Conservation (phyloP, 2,113 vertebrate genomes). For the Micronycteris hirsuta region DNA sequence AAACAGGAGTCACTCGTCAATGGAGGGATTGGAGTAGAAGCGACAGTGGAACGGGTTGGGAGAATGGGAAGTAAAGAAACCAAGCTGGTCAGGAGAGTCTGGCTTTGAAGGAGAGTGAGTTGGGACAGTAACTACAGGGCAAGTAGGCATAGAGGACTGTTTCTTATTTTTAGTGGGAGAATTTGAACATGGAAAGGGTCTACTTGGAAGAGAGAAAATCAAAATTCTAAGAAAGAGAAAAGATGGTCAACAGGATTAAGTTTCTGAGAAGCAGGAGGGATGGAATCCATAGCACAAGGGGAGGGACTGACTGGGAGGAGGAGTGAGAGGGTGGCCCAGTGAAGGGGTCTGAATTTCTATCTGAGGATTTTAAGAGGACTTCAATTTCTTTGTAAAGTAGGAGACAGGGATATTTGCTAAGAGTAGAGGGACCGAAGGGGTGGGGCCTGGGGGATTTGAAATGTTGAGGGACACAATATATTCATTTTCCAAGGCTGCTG, state of each 20-base stretch:
- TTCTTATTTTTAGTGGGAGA: background rate
- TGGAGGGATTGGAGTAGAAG: background rate
- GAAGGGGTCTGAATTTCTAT: background rate
- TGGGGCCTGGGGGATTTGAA: background rate
- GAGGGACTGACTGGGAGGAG: background rate
- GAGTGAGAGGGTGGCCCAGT: rapidly evolving
- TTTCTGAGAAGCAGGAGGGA: background rate
- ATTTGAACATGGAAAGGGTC: background rate
- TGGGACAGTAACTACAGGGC: background rate
- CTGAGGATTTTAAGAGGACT: background rate
- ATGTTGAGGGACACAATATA: background rate
- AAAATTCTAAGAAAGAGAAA: background rate
- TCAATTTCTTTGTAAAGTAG: background rate
- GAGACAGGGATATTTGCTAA: background rate
- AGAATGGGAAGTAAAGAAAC: background rate
- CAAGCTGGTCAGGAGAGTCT: background rate
- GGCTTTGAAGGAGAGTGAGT: background rate
- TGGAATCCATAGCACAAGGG: background rate
- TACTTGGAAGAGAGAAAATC: background rate
- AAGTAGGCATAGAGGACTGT: background rate
- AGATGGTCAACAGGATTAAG: background rate
- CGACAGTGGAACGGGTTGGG: background rate
- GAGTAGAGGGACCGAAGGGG: background rate
- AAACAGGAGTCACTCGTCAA: background rate
- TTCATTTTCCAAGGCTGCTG: background rate